Evolutionary conservation across 2,888 invertebrate species (phyloP), one percentile per base, ranked within the genome.

Genomic region (Ceriagrion tenellum): DNA sequence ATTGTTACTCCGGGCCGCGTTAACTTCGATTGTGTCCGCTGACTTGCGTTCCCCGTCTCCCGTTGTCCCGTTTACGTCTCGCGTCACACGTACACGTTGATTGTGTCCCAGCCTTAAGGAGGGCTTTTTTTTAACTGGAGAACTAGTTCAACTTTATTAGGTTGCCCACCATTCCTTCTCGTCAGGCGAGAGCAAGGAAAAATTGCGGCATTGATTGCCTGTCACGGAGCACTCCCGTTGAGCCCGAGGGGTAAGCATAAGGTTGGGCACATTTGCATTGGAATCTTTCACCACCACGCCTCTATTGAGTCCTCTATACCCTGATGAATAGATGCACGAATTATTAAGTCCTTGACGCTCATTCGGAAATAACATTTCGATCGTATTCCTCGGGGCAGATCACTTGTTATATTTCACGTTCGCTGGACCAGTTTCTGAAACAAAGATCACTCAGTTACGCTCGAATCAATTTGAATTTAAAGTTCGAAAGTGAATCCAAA

Each of bases 191-290:
- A 81, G 81, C 16, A 8, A 35, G 35, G 18, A 81, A 81, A 81
- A 81, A 81, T 81, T 81, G 18, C 81, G 35, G 81, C 30, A 81
- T 81, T 81, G 81, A 81, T 81, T 81, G 26, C 81, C 81, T 81
- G 81, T 81, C 81, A 81, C 35, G 16, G n/a, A 35, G 81, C 30
- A 81, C 81, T 81, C 18, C 10, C 8, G 23, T n/a, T 35, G 35
- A 35, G 81, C 81, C 81, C 35, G 16, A n/a, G 20, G 26, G 81
- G 13, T 35, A 18, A 81, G 81, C 81, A 35, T 35, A 81, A 30
- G 81, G 35, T 2, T 35, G 35, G 13, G 35, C 12, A 81, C 13
- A 81, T 81, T 81, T 81, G 81, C 81, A 81, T 35, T 81, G 81
- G 69, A 26, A 69, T 69, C 4, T 69, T 69, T 69, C n/a, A 69